These are phyloP conservation scores for Nematolebias whitei DNA, from an alignment of 2,113 vertebrate genomes.

Conservation along the genomic window DNA sequence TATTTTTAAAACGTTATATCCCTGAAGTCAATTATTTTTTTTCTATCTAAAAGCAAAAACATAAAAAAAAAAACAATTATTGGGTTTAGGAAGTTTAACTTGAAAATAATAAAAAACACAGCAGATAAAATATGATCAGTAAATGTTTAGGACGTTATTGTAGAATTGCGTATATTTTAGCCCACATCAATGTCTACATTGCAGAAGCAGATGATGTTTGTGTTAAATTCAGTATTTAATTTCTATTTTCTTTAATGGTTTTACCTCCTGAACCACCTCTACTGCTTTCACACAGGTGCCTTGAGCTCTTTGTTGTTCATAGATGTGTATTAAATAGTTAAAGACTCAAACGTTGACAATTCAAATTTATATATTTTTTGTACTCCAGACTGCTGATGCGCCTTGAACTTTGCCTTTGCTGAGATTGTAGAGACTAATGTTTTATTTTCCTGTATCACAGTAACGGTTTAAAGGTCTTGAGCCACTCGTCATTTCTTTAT, in stretches of 20 bases:
- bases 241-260: slow-evolving; percentile 8
- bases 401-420: slow-evolving; percentile 51
- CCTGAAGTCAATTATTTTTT: too few relatives aligned
- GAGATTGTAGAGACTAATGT: slow-evolving; percentile 4
- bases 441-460: slow-evolving; percentile 14
- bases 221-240: slow-evolving; percentile 19
- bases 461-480: neutral
- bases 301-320: slow-evolving; percentile 10
- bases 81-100: too few relatives aligned
- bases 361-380: slow-evolving; percentile 45
- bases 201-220: neutral
- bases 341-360: slow-evolving; percentile 42
- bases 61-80: too few relatives aligned
- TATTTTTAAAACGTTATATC: too few relatives aligned
- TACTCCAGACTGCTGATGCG: slow-evolving; percentile 43
- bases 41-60: too few relatives aligned
- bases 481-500: neutral
- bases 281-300: slow-evolving; percentile 19
- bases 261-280: slow-evolving; percentile 7
- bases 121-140: neutral
- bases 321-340: slow-evolving; percentile 1
- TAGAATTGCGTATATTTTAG: neutral
- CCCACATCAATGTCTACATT: neutral
- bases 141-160: too few relatives aligned
- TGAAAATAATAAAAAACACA: neutral